phyloP scores from a whole-genome alignment of 2,797 vertebrate genomes.

The Sparidentex hasta region DNA sequence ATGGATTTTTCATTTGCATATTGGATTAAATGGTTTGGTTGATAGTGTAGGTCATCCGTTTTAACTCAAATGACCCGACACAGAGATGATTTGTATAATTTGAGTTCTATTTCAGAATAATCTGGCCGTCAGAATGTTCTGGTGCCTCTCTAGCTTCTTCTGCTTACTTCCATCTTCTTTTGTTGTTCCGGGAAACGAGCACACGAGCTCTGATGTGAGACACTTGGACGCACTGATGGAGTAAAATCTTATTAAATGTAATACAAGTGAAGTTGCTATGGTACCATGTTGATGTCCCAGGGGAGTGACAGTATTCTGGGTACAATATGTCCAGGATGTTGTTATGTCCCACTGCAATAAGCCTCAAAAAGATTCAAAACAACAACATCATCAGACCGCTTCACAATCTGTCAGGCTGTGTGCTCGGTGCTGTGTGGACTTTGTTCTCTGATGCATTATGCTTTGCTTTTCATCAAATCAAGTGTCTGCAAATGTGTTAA shows the following conservation, averaged over 20 bases:
- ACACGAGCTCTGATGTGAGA: not conserved
- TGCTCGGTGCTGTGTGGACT: not conserved
- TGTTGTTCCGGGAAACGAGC: constrained; percentile 8
- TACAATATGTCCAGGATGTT: constrained; percentile 3
- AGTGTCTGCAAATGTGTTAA: not conserved
- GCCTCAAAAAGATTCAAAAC: not conserved
- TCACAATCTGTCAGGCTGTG: not conserved
- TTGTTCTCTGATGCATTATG: too few species aligned
- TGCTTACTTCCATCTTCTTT: constrained; percentile 1
- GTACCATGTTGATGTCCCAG: not conserved
- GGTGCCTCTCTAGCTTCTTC: constrained; percentile 7
- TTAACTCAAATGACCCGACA: constrained; percentile 45
- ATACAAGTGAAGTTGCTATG: not conserved
- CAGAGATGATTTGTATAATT: constrained; percentile 35
- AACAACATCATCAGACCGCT: not conserved
- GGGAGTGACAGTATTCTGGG: not conserved
- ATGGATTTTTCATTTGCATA: constrained; percentile 52
- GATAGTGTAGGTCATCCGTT: constrained; percentile 47
- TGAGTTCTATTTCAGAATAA: constrained; percentile 42
- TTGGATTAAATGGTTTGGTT: constrained; percentile 32
- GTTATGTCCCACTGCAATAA: not conserved
- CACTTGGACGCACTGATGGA: not conserved
- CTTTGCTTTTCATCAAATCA: constrained; percentile 3
- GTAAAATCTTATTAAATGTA: not conserved
- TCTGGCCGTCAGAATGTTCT: constrained; percentile 40